Evolutionary conservation across 2,888 invertebrate genomes (phyloP).

Genomic region (Harpalus rubripes): DNA sequence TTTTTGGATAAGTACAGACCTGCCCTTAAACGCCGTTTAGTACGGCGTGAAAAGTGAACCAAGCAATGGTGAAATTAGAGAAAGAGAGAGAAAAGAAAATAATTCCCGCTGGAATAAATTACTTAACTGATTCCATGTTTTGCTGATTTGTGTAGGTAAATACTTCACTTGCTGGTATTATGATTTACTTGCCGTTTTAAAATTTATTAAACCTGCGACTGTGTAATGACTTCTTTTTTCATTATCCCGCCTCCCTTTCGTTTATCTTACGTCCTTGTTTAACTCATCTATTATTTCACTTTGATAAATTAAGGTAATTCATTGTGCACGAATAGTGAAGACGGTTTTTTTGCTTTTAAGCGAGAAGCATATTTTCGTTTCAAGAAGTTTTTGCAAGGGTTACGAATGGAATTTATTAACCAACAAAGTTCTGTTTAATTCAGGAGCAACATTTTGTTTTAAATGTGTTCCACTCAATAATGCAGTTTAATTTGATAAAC

Average conservation of each 20-base stretch:
- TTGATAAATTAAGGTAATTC: slow-evolving; percentile 46
- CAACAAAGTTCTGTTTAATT: neutral
- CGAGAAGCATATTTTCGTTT: neutral
- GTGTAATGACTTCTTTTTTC: slow-evolving; percentile 34
- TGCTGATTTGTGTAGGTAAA: slow-evolving; percentile 52
- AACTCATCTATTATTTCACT: slow-evolving; percentile 44
- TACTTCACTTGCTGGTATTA: slow-evolving; percentile 35
- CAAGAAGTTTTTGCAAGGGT: slow-evolving; percentile 8
- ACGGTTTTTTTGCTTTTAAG: slow-evolving; percentile 20
- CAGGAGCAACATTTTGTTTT: neutral
- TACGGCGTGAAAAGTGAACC: slow-evolving; percentile 36
- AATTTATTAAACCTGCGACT: slow-evolving; percentile 47
- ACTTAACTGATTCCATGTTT: slow-evolving; percentile 50
- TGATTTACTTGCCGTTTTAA: slow-evolving; percentile 47
- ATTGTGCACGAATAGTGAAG: slow-evolving; percentile 33
- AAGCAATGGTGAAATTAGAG: slow-evolving; percentile 45
- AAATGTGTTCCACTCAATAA: too few species aligned
- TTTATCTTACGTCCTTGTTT: neutral
- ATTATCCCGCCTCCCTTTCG: slow-evolving; percentile 9
- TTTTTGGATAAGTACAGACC: slow-evolving; percentile 1
- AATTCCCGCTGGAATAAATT: slow-evolving; percentile 39
- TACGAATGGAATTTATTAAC: neutral
- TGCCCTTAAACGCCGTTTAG: slow-evolving; percentile 10
- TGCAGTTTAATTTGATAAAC: too few species aligned
- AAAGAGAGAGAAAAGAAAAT: slow-evolving; percentile 30